phyloP scores from a whole-genome alignment of 2,113 vertebrate species.

The human (Homo sapiens) region GRCh38 chr2:180950501-180951000 shows the following conservation, averaged over 20 bases:
- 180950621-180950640: background rate
- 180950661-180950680: background rate
- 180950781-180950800: background rate
- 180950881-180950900: background rate
- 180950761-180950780: background rate
- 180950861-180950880: background rate
- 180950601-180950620: background rate
- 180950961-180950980: background rate
- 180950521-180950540: background rate
- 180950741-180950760: background rate
- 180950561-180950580: background rate
- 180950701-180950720: background rate
- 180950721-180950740: background rate
- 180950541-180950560: background rate
- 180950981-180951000: background rate
- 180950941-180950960: background rate
- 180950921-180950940: conserved; percentile 20
- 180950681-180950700: background rate
- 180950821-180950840: background rate
- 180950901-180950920: background rate
- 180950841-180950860: background rate
- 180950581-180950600: background rate
- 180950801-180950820: background rate
- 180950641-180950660: conserved; percentile 29
- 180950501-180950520: background rate